A percentile compares a stretch with the other conserved stretches of the same genome.
Evolutionary conservation across 2,113 vertebrate species (phyloP).

Genomic region (Antechinus flavipes): DNA sequence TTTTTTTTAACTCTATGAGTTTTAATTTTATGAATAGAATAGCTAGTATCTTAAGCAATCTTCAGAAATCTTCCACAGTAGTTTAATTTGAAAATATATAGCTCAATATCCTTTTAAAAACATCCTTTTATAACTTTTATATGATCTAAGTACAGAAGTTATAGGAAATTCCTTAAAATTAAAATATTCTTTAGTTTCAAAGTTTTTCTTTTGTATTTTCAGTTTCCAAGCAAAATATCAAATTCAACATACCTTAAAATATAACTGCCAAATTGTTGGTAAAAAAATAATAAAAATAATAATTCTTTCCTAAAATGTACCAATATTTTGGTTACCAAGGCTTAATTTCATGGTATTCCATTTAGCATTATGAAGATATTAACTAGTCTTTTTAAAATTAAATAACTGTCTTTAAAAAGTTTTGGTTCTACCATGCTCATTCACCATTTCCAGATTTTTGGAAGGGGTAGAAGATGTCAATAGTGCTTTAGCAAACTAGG

Average conservation of each 20-base stretch:
- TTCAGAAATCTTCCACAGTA: slow-evolving; percentile 47
- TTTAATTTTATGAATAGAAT: slow-evolving; percentile 63
- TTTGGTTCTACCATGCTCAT: background rate
- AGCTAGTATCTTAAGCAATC: slow-evolving; percentile 55
- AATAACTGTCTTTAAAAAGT: background rate
- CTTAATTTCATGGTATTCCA: background rate
- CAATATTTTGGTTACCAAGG: background rate
- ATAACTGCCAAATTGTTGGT: background rate
- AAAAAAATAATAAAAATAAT: background rate
- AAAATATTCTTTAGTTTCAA: background rate
- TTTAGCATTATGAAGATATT: slow-evolving; percentile 28
- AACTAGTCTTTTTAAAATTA: background rate
- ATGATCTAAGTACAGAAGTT: slow-evolving; percentile 50
- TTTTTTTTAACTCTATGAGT: slow-evolving; percentile 49
- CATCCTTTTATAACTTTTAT: slow-evolving; percentile 66
- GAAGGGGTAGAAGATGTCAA: background rate
- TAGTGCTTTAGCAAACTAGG: background rate
- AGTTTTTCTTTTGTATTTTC: slow-evolving; percentile 19
- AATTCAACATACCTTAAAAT: background rate
- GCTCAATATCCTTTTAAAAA: slow-evolving; percentile 44
- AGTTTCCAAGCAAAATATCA: background rate
- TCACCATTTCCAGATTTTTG: background rate
- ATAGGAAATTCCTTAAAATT: slow-evolving; percentile 34
- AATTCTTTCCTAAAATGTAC: background rate
- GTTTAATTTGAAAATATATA: slow-evolving; percentile 47